These are phyloP conservation scores for Epinephelus moara DNA, from an alignment of 2,113 vertebrate genomes.

Conservation along the genomic window DNA sequence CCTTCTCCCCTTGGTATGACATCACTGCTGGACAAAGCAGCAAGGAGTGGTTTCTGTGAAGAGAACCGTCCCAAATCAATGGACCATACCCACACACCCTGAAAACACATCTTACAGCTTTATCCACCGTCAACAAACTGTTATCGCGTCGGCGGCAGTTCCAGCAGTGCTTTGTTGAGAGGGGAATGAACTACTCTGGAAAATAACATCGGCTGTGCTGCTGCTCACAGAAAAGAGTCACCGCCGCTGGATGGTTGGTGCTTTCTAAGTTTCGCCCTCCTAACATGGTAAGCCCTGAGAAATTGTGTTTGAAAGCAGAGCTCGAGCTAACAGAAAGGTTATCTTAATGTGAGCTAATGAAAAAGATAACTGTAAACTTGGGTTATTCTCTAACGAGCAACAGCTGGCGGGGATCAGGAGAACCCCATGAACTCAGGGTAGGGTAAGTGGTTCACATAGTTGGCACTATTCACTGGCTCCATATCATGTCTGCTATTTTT, in stretches of 20 bases:
- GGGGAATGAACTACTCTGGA: slow-evolving; percentile 51
- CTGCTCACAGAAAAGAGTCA: slow-evolving; percentile 31
- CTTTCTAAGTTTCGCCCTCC: slow-evolving; percentile 61
- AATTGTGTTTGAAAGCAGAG: background rate
- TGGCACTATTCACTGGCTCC: background rate
- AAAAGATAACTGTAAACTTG: slow-evolving; percentile 1
- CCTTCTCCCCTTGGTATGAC: slow-evolving; percentile 65
- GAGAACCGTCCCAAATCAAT: slow-evolving; percentile 69
- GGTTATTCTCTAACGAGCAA: slow-evolving; percentile 35
- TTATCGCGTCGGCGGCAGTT: background rate
- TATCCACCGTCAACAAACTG: background rate
- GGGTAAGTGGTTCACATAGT: background rate
- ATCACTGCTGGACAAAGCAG: slow-evolving; percentile 81
- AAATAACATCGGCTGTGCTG: slow-evolving; percentile 39
- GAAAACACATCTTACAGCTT: background rate
- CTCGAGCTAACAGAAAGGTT: background rate
- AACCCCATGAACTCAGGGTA: slow-evolving; percentile 11
- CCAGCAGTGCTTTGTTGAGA: background rate
- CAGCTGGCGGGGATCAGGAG: slow-evolving; percentile 54
- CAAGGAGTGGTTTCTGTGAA: slow-evolving; percentile 78
- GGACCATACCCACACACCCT: slow-evolving; percentile 31
- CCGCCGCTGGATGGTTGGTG: slow-evolving; percentile 65
- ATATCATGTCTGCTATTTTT: background rate
- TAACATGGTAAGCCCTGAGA: slow-evolving; percentile 74
- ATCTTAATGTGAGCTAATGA: background rate